Percentiles rank a stretch among this genome's conserved stretches.
Conservation (phyloP, 2,797 vertebrate genomes). For the Lacerta agilis region DNA sequence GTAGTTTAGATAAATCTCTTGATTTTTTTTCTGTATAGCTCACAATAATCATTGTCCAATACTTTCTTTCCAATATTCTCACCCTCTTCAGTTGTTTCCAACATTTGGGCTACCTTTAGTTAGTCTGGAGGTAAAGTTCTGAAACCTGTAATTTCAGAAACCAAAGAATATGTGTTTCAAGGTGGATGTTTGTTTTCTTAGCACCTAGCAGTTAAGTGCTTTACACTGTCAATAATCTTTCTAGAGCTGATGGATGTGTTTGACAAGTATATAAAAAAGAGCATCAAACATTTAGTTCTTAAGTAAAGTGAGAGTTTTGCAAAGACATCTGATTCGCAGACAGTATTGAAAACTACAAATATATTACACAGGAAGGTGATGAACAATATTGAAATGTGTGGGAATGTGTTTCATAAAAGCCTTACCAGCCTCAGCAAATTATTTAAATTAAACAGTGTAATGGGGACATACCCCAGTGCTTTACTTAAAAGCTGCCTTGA, state of each 20-base stretch:
- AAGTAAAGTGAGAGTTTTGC: constrained; percentile 61
- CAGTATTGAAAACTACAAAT: constrained; percentile 55
- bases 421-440: constrained; percentile 23
- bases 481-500: background rate
- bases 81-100: accelerated
- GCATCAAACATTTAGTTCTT: constrained; percentile 43
- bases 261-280: constrained; percentile 56
- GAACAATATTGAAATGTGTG: constrained; percentile 53
- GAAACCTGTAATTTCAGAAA: constrained; percentile 3
- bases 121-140: constrained; percentile 31
- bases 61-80: background rate
- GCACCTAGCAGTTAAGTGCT: constrained; percentile 24
- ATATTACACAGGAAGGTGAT: constrained; percentile 45
- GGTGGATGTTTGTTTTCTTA: background rate
- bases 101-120: constrained; percentile 21
- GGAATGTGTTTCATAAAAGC: constrained; percentile 42
- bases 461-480: constrained; percentile 20
- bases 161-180: background rate
- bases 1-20: background rate
- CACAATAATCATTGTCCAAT: background rate
- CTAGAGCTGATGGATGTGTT: background rate
- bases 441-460: constrained; percentile 36
- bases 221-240: constrained; percentile 27
- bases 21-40: background rate
- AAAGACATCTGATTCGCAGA: constrained; percentile 70